Evolutionary conservation across 2,113 vertebrate species (phyloP).

Genomic region (Prochilodus magdalenae): DNA sequence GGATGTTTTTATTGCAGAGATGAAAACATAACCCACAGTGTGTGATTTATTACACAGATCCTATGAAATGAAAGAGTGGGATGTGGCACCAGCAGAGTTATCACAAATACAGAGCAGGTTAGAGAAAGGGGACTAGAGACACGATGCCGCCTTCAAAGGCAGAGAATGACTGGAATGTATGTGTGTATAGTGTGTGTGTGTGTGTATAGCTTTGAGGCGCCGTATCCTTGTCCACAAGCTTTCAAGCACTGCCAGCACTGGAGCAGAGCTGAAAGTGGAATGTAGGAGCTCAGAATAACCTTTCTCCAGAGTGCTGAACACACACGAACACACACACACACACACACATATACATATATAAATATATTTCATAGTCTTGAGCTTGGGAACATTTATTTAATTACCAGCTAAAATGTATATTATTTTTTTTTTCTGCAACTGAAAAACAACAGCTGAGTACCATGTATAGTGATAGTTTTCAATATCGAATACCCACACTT

Average conservation of each 20-base stretch:
- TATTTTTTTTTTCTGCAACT: too few species aligned
- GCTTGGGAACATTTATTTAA: too few species aligned
- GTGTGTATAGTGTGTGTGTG: constrained; percentile 13
- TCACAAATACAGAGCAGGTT: constrained; percentile 10
- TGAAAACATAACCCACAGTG: neutral
- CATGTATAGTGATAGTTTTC: too few species aligned
- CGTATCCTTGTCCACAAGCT: constrained; percentile 8
- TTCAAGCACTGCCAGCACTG: constrained; percentile 7
- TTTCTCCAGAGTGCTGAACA: neutral
- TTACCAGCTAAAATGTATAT: too few species aligned
- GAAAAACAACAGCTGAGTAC: too few species aligned
- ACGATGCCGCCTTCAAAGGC: constrained; percentile 26
- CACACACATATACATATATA: neutral
- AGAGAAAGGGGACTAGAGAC: constrained; percentile 11
- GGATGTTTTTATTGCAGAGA: neutral
- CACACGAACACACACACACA: constrained; percentile 25
- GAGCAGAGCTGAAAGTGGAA: constrained; percentile 16
- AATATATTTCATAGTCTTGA: too few species aligned
- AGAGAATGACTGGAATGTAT: constrained; percentile 43
- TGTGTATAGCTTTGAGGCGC: neutral
- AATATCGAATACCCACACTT: too few species aligned
- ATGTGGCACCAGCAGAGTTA: neutral
- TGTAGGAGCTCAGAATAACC: constrained; percentile 8
- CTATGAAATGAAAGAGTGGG: neutral
- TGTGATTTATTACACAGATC: neutral